These are phyloP conservation scores for Lamellibrachia satsuma DNA, from an alignment of 2,888 invertebrate species.

Conservation along the genomic window DNA sequence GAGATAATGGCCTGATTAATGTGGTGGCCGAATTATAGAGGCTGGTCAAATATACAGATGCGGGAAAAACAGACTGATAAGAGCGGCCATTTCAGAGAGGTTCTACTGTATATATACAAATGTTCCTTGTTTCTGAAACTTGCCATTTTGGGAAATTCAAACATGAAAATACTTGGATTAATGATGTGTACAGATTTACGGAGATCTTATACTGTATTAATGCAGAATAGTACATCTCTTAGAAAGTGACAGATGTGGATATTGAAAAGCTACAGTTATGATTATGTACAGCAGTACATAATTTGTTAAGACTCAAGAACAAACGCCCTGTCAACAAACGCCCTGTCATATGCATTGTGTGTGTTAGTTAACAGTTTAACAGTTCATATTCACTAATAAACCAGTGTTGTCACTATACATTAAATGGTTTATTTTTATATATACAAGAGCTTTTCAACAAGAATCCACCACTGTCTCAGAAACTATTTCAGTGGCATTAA, in stretches of 20 bases:
- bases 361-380: not conserved
- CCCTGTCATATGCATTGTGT: not conserved
- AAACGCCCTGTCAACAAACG: not conserved
- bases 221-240: not conserved
- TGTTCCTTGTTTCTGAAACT: too few relatives aligned
- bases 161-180: too few relatives aligned
- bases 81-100: too few relatives aligned
- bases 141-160: too few relatives aligned
- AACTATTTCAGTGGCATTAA: not conserved
- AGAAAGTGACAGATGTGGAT: not conserved
- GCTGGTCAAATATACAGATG: too few relatives aligned
- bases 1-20: too few relatives aligned
- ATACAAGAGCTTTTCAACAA: not conserved
- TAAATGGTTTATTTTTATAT: not conserved
- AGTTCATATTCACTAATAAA: not conserved
- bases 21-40: too few relatives aligned
- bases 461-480: not conserved
- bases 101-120: too few relatives aligned
- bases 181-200: not conserved
- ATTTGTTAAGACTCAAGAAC: not conserved
- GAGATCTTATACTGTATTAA: not conserved
- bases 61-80: too few relatives aligned
- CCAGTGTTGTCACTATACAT: not conserved
- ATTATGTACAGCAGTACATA: too few relatives aligned
- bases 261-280: too few relatives aligned